Evolutionary conservation across 35 echinoderm and acorn worm species (phyloP), one percentile per base, ranked within the genome.

Genomic region (Hemicentrotus pulcherrimus): DNA sequence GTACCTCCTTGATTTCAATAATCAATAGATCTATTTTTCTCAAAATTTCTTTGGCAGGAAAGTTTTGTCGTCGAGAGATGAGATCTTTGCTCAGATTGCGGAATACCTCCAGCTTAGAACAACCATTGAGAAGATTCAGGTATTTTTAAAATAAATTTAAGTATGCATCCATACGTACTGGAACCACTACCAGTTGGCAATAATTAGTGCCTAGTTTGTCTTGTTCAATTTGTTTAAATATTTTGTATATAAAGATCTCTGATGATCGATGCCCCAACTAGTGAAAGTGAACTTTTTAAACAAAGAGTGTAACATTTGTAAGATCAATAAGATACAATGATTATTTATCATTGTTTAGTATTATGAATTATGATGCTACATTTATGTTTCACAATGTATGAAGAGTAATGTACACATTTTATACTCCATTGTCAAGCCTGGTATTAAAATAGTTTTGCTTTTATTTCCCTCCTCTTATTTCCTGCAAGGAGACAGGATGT

Each of bases 71-170:
- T 52, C 91, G n/a, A 95, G 98, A 52, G 98, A 99, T 61, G 28
- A 86, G 15, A 94, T 99, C 45, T 99, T 96, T 65, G 30, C 60
- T 16, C 95, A 97, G 91, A 95, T 97, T 86, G 97, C 98, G 0
- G 95, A 99, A 46, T 99, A 99, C 59, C 88, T 99, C 10, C 97
- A 99, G 88, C 55, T 99, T 52, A 99, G 96, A 91, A 99, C 97
- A 85, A 95, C 96, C 46, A 96, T 99, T 55, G 98, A 97, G 86
- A 99, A 95, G 94, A 94, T 99, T 32, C 96, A 99, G 97, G 98
- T 99, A 94, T 85, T 31, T 31, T 86, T 33, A 86, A 86, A 31
- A n/a, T n/a, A n/a, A n/a, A 31, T 86, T 10, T 86, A 9, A 6
- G 35, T 41, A 86, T 30, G 28, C 24, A 33, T 18, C 86, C n/a